A percentile compares a stretch with the other conserved stretches of the same genome.
Conservation (phyloP, 2,888 invertebrate genomes). For the Cephonodes hylas region DNA sequence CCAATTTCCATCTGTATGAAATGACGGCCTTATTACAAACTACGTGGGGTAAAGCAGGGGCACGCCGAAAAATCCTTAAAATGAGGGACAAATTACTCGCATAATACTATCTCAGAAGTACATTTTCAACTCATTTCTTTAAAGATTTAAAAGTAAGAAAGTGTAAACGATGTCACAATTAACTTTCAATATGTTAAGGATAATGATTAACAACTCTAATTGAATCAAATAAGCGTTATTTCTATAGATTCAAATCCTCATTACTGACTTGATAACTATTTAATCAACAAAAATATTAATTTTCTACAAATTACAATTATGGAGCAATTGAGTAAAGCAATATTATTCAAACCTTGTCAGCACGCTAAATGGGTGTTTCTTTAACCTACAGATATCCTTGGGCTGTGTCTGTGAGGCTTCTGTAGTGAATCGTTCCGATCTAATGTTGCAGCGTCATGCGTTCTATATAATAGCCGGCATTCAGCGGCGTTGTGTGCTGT, state of each 20-base stretch:
- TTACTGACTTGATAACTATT: not conserved
- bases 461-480: conserved; percentile 57
- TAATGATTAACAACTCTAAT: not conserved
- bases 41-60: not conserved
- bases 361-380: not conserved
- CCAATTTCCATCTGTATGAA: conserved; percentile 66
- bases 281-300: not conserved
- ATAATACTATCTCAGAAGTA: no score
- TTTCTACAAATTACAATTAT: not conserved
- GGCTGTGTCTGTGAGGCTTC: conserved; percentile 14
- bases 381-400: not conserved
- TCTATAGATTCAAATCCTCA: not conserved
- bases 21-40: conserved; percentile 40
- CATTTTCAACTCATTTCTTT: no score
- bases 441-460: conserved; percentile 73
- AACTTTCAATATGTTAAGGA: not conserved
- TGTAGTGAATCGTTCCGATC: conserved; percentile 34
- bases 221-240: not conserved
- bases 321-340: not conserved
- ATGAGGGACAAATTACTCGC: no score
- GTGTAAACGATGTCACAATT: not conserved
- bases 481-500: conserved; percentile 38
- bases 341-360: not conserved
- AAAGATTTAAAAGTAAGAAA: no score
- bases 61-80: not conserved